Evolutionary conservation across 2,888 invertebrate genomes (phyloP).

Genomic region (Papilio gigon): DNA sequence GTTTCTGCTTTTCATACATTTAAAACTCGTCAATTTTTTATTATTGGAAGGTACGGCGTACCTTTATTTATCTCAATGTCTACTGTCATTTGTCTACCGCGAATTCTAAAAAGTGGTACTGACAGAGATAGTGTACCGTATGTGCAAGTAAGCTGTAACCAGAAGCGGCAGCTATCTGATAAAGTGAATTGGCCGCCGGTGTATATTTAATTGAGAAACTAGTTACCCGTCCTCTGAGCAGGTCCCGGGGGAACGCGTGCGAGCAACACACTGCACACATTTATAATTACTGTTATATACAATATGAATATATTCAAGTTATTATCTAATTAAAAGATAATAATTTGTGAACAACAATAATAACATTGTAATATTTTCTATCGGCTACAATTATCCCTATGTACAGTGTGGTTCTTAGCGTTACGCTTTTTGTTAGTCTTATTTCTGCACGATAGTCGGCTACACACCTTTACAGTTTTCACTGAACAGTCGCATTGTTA

Average conservation of each 20-base stretch:
- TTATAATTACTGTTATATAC: constrained; percentile 2
- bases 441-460: too few species aligned
- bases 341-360: neutral
- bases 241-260: neutral
- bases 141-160: neutral
- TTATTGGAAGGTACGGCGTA: too few species aligned
- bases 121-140: neutral
- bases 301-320: neutral
- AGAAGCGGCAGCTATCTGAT: constrained; percentile 2
- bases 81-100: neutral
- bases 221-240: constrained; percentile 18
- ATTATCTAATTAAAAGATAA: neutral
- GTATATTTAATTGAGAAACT: constrained; percentile 25
- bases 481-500: too few species aligned
- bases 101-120: neutral
- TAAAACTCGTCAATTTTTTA: too few species aligned
- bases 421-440: too few species aligned
- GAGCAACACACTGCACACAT: constrained; percentile 4
- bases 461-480: too few species aligned
- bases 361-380: too few species aligned
- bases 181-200: constrained; percentile 18
- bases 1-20: too few species aligned
- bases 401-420: too few species aligned
- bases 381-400: too few species aligned
- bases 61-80: too few species aligned